Evolutionary conservation across 2,113 vertebrate species (phyloP).

Genomic region (Halichoeres trimaculatus): DNA sequence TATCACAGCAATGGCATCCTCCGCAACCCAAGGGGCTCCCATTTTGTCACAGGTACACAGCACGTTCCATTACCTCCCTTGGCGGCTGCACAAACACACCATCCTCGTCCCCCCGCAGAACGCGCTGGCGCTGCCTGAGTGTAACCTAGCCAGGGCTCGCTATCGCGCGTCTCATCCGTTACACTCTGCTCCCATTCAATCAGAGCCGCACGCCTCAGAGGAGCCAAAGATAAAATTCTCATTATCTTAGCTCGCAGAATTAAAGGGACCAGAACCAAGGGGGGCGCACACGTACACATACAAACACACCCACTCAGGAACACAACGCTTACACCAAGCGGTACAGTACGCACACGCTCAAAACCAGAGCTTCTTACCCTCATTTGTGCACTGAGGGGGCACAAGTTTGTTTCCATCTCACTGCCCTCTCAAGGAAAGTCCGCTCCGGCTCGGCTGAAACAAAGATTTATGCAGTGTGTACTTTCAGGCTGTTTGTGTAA

Average conservation of each 20-base stretch:
- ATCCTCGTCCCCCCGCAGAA: conserved; percentile 60
- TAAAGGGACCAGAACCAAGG: conserved; percentile 70
- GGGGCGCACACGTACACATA: conserved; percentile 20
- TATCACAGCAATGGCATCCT: conserved; percentile 52
- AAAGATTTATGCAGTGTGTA: conserved; percentile 53
- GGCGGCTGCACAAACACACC: conserved; percentile 44
- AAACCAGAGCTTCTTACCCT: conserved; percentile 52
- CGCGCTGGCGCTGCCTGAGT: conserved; percentile 34
- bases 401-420: conserved; percentile 60
- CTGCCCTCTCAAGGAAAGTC: conserved; percentile 51
- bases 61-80: conserved; percentile 67
- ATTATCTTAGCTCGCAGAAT: conserved; percentile 83
- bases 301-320: conserved; percentile 15
- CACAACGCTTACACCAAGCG: not conserved
- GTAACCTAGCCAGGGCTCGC: conserved; percentile 64
- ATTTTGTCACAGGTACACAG: conserved; percentile 69
- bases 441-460: conserved; percentile 57
- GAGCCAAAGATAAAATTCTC: conserved; percentile 84
- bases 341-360: conserved; percentile 49
- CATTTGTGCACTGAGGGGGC: conserved; percentile 57
- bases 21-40: conserved; percentile 64
- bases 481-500: conserved; percentile 46
- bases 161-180: conserved; percentile 83
- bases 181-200: conserved; percentile 84
- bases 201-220: conserved; percentile 74